A percentile compares a stretch with the other conserved stretches of the same genome.
Evolutionary conservation across 2,888 invertebrate genomes (phyloP).

Genomic region (Glyphotaelius pellucidus): DNA sequence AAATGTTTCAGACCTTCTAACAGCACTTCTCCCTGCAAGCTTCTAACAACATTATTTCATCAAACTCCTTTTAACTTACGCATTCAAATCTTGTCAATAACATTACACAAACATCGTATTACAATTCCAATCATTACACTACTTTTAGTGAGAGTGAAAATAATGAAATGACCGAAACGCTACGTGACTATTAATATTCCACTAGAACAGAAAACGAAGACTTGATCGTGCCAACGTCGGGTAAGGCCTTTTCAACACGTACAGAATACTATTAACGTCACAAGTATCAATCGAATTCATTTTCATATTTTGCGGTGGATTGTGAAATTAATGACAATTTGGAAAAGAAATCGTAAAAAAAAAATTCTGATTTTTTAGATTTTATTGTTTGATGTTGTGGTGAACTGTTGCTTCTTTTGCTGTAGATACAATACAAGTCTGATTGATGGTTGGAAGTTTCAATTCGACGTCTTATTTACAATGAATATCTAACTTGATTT

Average conservation of each 20-base stretch:
- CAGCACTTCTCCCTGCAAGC: too few species aligned
- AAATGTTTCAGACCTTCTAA: too few species aligned
- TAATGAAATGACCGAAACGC: not conserved
- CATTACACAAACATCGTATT: not conserved
- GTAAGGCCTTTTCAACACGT: not conserved
- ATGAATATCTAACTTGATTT: too few species aligned
- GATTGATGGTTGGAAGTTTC: too few species aligned
- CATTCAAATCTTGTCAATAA: not conserved
- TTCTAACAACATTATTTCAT: too few species aligned
- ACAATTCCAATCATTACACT: not conserved
- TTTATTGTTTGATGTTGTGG: too few species aligned
- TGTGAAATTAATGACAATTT: not conserved
- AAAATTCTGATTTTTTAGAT: too few species aligned
- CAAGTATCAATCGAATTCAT: not conserved
- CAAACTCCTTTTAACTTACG: not conserved
- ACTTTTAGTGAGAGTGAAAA: not conserved
- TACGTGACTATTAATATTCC: not conserved
- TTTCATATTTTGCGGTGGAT: not conserved
- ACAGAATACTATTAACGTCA: not conserved
- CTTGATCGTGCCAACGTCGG: not conserved
- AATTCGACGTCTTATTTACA: too few species aligned
- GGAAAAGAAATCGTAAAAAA: too few species aligned
- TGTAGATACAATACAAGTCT: too few species aligned
- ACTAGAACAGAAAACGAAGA: not conserved
- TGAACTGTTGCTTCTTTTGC: too few species aligned